Conservation (phyloP, 2,888 invertebrate species). For the Callosobruchus maculatus region DNA sequence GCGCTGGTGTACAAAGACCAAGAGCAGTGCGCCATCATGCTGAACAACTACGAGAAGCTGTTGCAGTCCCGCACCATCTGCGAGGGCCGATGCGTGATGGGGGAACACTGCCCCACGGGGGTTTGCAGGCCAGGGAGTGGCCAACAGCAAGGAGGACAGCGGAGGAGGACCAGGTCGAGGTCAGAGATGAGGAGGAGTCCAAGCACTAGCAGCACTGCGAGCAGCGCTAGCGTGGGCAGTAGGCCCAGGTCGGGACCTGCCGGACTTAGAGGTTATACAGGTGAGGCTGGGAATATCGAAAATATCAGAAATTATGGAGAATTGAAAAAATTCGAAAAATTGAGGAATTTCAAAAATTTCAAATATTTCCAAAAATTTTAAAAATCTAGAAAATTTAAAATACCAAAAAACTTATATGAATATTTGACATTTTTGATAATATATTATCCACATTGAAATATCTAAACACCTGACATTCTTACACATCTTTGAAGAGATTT, state of each 20-base stretch:
- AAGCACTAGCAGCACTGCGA: conserved; percentile 36
- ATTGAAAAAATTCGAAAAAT: too few species aligned
- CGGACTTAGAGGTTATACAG: conserved; percentile 53
- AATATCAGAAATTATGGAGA: too few species aligned
- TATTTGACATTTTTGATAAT: too few species aligned
- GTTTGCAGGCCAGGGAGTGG: conserved; percentile 49
- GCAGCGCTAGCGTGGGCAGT: conserved; percentile 43
- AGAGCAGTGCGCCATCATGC: conserved; percentile 70
- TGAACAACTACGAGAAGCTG: conserved; percentile 81
- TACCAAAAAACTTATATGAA: too few species aligned
- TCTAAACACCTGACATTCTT: too few species aligned
- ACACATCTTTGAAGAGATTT: too few species aligned
- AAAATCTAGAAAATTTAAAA: too few species aligned
- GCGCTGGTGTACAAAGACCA: conserved; percentile 70
- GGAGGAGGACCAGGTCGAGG: conserved; percentile 31
- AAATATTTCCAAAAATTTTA: too few species aligned
- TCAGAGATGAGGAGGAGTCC: conserved; percentile 45
- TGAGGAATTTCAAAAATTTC: too few species aligned
- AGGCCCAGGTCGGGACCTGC: conserved; percentile 76
- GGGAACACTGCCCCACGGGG: conserved; percentile 83
- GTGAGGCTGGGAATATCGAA: too few species aligned
- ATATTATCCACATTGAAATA: too few species aligned
- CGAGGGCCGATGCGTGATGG: conserved; percentile 81
- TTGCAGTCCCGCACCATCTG: conserved; percentile 76
- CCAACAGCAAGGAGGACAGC: conserved; percentile 31